phyloP scores from a whole-genome alignment of 2,797 vertebrate genomes.

The Neomorphus geoffroyi region DNA sequence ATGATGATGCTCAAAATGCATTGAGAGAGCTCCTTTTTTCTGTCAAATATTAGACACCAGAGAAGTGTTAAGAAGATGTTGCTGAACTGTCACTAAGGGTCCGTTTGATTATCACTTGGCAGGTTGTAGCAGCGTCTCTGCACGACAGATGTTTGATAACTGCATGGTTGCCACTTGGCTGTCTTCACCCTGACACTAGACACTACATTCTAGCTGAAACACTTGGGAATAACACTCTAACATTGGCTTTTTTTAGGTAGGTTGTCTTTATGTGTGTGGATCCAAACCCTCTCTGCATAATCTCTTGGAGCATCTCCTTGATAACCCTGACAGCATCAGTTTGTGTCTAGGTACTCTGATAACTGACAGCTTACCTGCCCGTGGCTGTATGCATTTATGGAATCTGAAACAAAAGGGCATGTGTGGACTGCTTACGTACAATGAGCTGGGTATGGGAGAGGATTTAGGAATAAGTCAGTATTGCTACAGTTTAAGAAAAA shows the following conservation, averaged over 20 bases:
- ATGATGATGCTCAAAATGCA: neutral
- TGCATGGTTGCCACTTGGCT: neutral
- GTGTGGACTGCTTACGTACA: too few relatives aligned
- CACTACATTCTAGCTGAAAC: neutral
- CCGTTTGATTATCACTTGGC: neutral
- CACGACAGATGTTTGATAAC: neutral
- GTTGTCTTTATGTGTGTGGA: neutral
- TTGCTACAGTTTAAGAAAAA: neutral
- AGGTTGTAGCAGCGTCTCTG: neutral
- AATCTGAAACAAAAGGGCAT: accelerated
- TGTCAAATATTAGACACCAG: neutral
- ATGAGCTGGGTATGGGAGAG: neutral
- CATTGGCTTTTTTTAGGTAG: neutral
- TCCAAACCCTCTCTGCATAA: neutral
- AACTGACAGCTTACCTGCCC: neutral
- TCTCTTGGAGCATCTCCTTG: neutral
- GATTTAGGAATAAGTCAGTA: too few relatives aligned
- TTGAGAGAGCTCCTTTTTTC: neutral
- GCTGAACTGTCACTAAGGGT: neutral
- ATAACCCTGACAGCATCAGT: neutral
- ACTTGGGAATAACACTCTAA: neutral
- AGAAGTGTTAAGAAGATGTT: neutral
- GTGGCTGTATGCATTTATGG: accelerated
- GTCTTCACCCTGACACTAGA: neutral
- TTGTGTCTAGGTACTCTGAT: neutral